phyloP scores from a whole-genome alignment of 37 sponge, comb jelly and placozoan species.

The Hormiphora californensis region DNA sequence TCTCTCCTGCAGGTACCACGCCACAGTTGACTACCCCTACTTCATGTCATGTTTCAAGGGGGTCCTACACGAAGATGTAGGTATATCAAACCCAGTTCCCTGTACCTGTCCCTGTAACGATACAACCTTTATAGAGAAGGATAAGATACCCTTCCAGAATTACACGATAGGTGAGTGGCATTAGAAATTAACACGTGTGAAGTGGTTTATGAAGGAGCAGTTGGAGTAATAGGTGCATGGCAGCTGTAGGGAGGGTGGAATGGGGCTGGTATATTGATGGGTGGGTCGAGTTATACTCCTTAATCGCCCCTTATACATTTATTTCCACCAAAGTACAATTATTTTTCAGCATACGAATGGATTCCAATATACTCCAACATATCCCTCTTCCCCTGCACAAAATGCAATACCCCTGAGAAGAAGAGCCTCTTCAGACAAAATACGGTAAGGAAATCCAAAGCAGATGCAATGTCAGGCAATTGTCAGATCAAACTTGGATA shows the following conservation, averaged over 20 bases:
- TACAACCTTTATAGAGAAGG: background rate
- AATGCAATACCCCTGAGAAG: background rate
- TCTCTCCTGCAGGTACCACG: conserved; percentile 27
- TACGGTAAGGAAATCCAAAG: too few species aligned
- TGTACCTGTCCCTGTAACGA: conserved; percentile 9
- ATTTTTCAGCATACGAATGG: conserved; percentile 45
- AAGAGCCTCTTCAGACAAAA: too few species aligned
- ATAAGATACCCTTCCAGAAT: conserved; percentile 13
- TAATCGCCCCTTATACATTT: too few species aligned
- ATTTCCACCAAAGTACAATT: background rate
- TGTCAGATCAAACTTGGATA: background rate
- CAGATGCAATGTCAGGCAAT: background rate
- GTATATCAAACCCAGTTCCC: background rate
- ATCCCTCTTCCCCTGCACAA: background rate
- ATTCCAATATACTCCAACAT: background rate
- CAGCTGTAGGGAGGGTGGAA: too few species aligned
- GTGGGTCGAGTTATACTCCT: too few species aligned
- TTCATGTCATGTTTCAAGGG: conserved; percentile 40
- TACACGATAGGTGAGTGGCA: conserved; percentile 43
- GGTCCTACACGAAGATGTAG: background rate
- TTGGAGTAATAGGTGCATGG: too few species aligned
- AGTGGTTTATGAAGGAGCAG: too few species aligned
- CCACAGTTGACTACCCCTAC: conserved; percentile 52
- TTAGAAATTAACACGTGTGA: too few species aligned
- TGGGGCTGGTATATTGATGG: too few species aligned